These are phyloP conservation scores for Drosophila ercepeae DNA, from an alignment of 1,140 invertebrate genomes.

Conservation along the genomic window DNA sequence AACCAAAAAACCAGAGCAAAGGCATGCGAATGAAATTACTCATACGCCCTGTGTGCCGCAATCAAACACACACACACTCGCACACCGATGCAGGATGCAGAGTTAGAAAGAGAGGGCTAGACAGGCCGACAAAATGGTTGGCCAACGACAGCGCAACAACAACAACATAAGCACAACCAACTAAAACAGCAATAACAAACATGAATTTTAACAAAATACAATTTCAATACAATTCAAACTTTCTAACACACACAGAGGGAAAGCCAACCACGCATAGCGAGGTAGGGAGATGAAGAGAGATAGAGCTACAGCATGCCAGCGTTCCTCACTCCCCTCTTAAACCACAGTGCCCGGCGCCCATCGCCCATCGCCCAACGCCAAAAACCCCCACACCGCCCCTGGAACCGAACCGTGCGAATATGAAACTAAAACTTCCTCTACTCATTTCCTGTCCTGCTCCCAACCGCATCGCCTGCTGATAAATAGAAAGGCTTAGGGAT, in stretches of 20 bases:
- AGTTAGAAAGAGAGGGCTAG: slow-evolving; percentile 32
- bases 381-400: slow-evolving; percentile 6
- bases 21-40: slow-evolving; percentile 54
- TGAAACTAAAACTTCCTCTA: slow-evolving; percentile 82
- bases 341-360: slow-evolving; percentile 57
- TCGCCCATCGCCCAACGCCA: slow-evolving; percentile 45
- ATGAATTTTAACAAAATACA: slow-evolving; percentile 83
- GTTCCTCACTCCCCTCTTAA: slow-evolving; percentile 8
- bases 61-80: slow-evolving; percentile 26
- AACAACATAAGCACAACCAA: slow-evolving; percentile 53
- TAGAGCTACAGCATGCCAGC: slow-evolving; percentile 21
- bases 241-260: slow-evolving; percentile 65
- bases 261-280: slow-evolving; percentile 1
- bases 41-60: slow-evolving; percentile 53
- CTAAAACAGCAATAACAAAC: slow-evolving; percentile 76
- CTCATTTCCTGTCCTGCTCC: slow-evolving; percentile 70
- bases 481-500: slow-evolving; percentile 12
- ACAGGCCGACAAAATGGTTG: slow-evolving; percentile 76
- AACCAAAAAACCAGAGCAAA: slow-evolving; percentile 55
- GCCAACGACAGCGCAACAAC: slow-evolving; percentile 63
- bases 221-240: slow-evolving; percentile 83
- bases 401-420: slow-evolving; percentile 48
- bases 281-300: slow-evolving; percentile 18
- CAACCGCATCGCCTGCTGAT: slow-evolving; percentile 47
- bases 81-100: background rate